These are phyloP conservation scores for Drosophila anomalata DNA, from an alignment of 2,888 invertebrate species.

Conservation along the genomic window DNA sequence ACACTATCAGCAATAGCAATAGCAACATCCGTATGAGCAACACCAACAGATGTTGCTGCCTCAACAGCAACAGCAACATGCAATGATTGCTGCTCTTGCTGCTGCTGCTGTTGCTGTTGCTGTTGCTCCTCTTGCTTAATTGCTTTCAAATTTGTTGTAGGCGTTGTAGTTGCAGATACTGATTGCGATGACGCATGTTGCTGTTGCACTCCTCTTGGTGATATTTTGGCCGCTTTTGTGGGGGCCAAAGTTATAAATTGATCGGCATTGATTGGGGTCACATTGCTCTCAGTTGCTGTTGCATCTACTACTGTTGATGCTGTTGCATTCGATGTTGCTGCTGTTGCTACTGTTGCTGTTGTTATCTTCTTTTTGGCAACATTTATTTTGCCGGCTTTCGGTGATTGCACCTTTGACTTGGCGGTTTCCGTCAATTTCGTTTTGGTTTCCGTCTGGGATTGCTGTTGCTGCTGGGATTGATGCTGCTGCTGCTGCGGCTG, in stretches of 20 bases:
- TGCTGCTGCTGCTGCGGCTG: constrained; percentile 50
- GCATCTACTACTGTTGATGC: constrained; percentile 15
- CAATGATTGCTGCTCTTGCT: constrained; percentile 17
- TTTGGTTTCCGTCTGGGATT: constrained; percentile 68
- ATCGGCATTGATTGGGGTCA: constrained; percentile 81
- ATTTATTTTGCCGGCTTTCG: constrained; percentile 60
- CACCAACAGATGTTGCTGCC: constrained; percentile 26
- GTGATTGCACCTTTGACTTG: constrained; percentile 77
- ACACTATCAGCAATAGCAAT: constrained; percentile 20
- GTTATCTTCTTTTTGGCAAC: constrained; percentile 50
- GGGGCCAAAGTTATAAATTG: constrained; percentile 79
- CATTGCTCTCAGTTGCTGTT: constrained; percentile 66
- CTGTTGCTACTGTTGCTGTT: constrained; percentile 42
- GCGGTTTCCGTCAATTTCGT: constrained; percentile 69
- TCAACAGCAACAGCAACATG: constrained; percentile 28
- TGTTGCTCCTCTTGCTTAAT: constrained; percentile 3
- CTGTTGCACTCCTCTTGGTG: constrained; percentile 41
- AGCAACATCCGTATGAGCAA: constrained; percentile 26
- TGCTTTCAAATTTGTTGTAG: constrained; percentile 36
- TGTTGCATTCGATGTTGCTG: constrained; percentile 17
- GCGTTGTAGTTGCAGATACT: constrained; percentile 38
- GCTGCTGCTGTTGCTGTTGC: no score
- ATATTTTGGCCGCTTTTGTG: constrained; percentile 70
- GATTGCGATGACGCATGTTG: constrained; percentile 33
- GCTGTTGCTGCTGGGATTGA: constrained; percentile 57